A percentile compares a stretch with the other conserved stretches of the same genome.
phyloP scores from a whole-genome alignment of 2,888 invertebrate species.

The Limenitis camilla region DNA sequence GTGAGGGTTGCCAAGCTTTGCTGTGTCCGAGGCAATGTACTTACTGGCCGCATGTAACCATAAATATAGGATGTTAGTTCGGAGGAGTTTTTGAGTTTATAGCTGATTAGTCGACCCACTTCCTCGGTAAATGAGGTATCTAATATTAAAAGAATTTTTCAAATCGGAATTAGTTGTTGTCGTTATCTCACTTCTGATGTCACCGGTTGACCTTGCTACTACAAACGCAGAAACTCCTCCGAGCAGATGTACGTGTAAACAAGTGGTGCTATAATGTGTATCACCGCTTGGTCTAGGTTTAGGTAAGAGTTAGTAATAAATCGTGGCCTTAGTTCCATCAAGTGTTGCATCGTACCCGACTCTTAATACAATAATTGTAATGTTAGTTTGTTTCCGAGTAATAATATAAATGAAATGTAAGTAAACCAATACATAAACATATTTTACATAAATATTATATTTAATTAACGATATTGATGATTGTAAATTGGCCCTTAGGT shows the following conservation, averaged over 20 bases:
- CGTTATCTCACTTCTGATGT: too few relatives aligned
- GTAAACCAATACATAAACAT: slow-evolving; percentile 73
- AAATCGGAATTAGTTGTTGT: too few relatives aligned
- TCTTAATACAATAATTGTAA: slow-evolving; percentile 51
- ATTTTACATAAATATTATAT: slow-evolving; percentile 75
- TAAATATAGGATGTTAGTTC: background rate
- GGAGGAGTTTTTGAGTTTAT: slow-evolving; percentile 1
- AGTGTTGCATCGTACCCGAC: slow-evolving; percentile 49
- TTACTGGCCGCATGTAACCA: slow-evolving; percentile 7
- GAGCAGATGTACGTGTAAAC: background rate
- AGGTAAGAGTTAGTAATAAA: slow-evolving; percentile 62
- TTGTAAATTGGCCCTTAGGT: slow-evolving; percentile 74
- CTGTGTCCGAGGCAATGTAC: slow-evolving; percentile 24
- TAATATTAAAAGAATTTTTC: too few relatives aligned
- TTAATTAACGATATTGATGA: slow-evolving; percentile 74
- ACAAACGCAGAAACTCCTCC: too few relatives aligned
- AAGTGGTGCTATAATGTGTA: background rate
- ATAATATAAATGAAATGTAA: slow-evolving; percentile 73
- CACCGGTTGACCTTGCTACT: too few relatives aligned
- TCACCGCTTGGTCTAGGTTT: slow-evolving; percentile 45
- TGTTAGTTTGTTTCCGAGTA: slow-evolving; percentile 62
- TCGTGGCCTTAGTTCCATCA: slow-evolving; percentile 64
- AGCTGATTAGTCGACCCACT: too few relatives aligned
- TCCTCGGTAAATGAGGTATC: too few relatives aligned
- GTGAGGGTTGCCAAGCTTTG: slow-evolving; percentile 35